phyloP scores from a whole-genome alignment of 2,113 vertebrate genomes.

The Nesospiza acunhae region DNA sequence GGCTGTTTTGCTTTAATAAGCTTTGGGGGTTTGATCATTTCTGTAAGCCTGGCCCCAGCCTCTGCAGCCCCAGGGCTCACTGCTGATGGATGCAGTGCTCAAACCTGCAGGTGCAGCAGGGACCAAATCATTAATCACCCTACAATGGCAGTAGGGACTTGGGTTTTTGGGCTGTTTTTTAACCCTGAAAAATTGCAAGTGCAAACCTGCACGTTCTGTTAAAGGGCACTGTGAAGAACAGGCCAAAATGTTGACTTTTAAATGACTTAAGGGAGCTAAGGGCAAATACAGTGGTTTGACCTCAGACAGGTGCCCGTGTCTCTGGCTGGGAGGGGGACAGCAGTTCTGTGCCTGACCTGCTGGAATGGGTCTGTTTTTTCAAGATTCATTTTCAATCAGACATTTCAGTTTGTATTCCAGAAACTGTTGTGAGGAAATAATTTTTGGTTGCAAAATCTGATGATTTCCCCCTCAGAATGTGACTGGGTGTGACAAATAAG shows the following conservation, averaged over 20 bases:
- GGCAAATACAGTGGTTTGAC: neutral
- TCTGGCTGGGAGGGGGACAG: neutral
- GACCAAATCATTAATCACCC: conserved; percentile 24
- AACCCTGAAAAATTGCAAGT: neutral
- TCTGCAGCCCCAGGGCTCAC: neutral
- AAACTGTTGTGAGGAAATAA: neutral
- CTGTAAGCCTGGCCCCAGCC: neutral
- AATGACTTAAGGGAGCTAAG: neutral
- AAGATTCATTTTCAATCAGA: neutral
- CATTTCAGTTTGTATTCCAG: neutral
- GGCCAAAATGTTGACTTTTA: neutral
- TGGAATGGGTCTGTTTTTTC: neutral
- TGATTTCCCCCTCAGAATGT: neutral
- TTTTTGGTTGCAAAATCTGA: neutral
- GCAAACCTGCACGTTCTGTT: neutral
- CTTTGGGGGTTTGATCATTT: conserved; percentile 14
- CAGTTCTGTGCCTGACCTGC: neutral
- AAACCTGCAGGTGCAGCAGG: neutral
- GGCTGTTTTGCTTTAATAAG: conserved; percentile 17
- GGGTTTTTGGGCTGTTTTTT: neutral
- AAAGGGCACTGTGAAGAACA: neutral
- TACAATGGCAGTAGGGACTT: neutral
- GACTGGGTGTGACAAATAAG: neutral
- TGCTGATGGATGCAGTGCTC: conserved; percentile 18
- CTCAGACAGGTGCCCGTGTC: neutral